Percentiles rank a stretch among this genome's conserved stretches.
phyloP scores from a whole-genome alignment of 2,113 vertebrate species.

The Patagioenas fasciata region DNA sequence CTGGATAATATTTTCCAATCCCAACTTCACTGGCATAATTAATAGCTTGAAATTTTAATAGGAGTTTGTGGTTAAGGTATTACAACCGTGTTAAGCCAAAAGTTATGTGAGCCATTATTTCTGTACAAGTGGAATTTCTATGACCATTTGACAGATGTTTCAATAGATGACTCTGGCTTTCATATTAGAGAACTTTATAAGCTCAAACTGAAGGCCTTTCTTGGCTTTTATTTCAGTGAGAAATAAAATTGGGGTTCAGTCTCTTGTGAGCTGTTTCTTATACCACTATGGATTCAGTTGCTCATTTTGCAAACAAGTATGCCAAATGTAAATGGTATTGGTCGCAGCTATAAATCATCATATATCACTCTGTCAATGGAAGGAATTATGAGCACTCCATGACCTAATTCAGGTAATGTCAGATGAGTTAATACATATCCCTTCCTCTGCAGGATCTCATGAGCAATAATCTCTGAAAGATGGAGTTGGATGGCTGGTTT shows the following conservation, averaged over 20 bases:
- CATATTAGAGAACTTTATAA: not conserved
- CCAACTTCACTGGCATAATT: conserved; percentile 30
- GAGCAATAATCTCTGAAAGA: not conserved
- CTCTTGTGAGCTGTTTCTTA: not conserved
- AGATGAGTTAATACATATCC: not conserved
- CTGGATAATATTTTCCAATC: conserved; percentile 58
- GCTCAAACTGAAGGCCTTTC: not conserved
- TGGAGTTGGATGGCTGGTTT: not conserved
- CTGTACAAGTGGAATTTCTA: conserved; percentile 25
- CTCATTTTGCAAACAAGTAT: not conserved
- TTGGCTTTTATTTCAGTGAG: not conserved
- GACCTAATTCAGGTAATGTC: not conserved
- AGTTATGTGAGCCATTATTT: conserved; percentile 35
- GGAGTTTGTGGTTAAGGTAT: conserved; percentile 27
- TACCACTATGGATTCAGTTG: not conserved
- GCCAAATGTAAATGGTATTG: not conserved
- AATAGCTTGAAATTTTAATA: conserved; percentile 54
- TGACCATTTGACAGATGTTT: conserved; percentile 33
- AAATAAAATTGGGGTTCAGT: not conserved
- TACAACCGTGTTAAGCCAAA: not conserved
- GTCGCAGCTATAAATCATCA: not conserved
- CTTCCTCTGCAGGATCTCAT: not conserved
- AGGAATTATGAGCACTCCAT: not conserved
- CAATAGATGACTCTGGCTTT: not conserved
- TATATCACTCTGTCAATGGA: not conserved